These are phyloP conservation scores for Drusus annulatus DNA, from an alignment of 1,140 invertebrate species.

Conservation along the genomic window DNA sequence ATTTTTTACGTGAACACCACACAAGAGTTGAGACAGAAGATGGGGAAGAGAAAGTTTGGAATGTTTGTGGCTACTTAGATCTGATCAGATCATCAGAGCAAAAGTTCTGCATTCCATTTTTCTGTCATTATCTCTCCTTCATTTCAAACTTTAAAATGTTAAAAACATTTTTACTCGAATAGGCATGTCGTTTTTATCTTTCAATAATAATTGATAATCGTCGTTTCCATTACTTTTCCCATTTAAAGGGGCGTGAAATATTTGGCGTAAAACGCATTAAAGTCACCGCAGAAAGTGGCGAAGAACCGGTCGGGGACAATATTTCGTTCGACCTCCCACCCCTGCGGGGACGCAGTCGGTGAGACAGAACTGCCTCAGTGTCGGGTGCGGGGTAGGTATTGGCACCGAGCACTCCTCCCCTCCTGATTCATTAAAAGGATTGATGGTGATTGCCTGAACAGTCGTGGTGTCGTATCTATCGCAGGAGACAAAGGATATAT, in stretches of 20 bases:
- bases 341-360: background rate
- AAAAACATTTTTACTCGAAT: background rate
- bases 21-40: no score
- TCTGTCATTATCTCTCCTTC: no score
- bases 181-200: no score
- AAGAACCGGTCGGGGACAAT: no score
- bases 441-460: conserved; percentile 21
- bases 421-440: conserved; percentile 31
- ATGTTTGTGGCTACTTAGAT: no score
- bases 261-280: background rate
- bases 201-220: background rate
- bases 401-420: background rate
- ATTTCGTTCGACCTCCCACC: background rate
- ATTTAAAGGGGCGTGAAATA: conserved; percentile 1
- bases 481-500: conserved; percentile 25
- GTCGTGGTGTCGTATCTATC: conserved; percentile 15
- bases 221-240: background rate
- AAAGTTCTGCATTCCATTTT: no score
- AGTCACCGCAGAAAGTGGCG: background rate
- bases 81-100: no score
- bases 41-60: no score
- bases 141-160: background rate
- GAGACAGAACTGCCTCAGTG: background rate
- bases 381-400: background rate
- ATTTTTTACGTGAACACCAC: no score